Base-by-base conservation (phyloP, 2,888 invertebrate genomes). In the Phragmatobia fuliginosa region DNA sequence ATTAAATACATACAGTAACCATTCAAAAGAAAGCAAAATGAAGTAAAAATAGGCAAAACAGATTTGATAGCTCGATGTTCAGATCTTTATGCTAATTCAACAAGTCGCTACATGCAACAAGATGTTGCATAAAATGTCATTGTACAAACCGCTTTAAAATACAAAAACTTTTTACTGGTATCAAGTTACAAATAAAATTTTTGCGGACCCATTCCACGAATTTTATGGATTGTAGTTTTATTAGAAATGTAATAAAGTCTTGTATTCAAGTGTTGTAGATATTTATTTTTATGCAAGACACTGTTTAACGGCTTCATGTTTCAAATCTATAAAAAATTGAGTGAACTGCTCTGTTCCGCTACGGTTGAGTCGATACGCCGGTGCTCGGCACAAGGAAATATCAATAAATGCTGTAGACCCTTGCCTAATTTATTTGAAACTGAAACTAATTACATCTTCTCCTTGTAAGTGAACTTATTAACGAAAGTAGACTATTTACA, bases 351-450 rank as follows among this genome's bases (percentile, higher is more conserved):
- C n/a, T n/a, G 21, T 45, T 21, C n/a, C 7, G 49, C 5, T 21
- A 45, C 21, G 21, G 45, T 49, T 49, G 18, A 21, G 49, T 49
- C 21, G 8, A 21, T 8, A n/a, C 7, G 49, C 6, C n/a, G 49
- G 49, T 49, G n/a, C 49, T 49, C n/a, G n/a, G n/a, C 49, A 49
- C 49, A 49, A 49, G 49, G n/a, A n/a, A 49, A 49, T 49, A 49
- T 8, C n/a, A n/a, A 49, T 49, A 10, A 45, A 10, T 8, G 10
- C 49, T 49, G 8, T n/a, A 21, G n/a, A n/a, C 2, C 21, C 10
- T n/a, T n/a, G 45, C 21, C 21, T 45, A 6, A 49, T 49, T n/a
- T 49, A 49, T 1, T 18, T 49, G n/a, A 41, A 41, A 18, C 16
- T 18, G 18, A 49, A 49, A n/a, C 41, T 41, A 41, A 41, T 41